Base-by-base conservation (phyloP, 2,888 invertebrate species). In the Melanostoma mellinum region DNA sequence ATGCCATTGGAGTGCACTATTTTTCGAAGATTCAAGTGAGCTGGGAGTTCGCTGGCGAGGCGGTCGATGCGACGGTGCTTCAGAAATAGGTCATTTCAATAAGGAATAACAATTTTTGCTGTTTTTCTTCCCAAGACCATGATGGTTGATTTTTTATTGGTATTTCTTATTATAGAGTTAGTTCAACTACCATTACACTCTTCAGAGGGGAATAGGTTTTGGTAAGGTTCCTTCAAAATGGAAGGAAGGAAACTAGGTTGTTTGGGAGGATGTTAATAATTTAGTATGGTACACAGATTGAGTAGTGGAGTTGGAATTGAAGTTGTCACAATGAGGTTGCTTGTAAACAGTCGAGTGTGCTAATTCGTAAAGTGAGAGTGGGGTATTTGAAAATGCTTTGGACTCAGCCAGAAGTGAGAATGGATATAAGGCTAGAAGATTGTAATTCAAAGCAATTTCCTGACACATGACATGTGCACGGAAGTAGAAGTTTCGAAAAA, bases 231-330 rank as follows among this genome's bases (percentile, higher is more conserved):
- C 35, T 46, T 63, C 50, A 36, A 63, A n/a, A 38, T 50, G 63
- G 63, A 38, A 63, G 46, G 48, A 32, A 58, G 56, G 58, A 80
- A 80, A 71, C 65, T 71, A 76, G 76, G 80, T 76, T 76, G 60
- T 65, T 73, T 72, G 72, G 72, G 46, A 81, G 67, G 77, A 67
- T 77, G 77, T 82, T 68, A 77, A 82, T 82, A 82, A 82, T 77
- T 77, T 56, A 82, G 73, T 40, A 63, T 63, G 46, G 40, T 50
- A 50, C 20, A 52, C 55, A 44, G 56, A 69, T 46, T 73, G 73
- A 82, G 74, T 69, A 32, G 73, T 69, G 61, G 56, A 72, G 71
- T 72, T 20, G 60, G 50, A 30, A 77, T 72, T 77, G 33, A 50
- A 78, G 73, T 78, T 82, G 82, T 69, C 82, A 74, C 53, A 82